A percentile compares a stretch with the other conserved stretches of the same genome.
Evolutionary conservation across 2,797 vertebrate species (phyloP).

Genomic region (Acanthis flammea): DNA sequence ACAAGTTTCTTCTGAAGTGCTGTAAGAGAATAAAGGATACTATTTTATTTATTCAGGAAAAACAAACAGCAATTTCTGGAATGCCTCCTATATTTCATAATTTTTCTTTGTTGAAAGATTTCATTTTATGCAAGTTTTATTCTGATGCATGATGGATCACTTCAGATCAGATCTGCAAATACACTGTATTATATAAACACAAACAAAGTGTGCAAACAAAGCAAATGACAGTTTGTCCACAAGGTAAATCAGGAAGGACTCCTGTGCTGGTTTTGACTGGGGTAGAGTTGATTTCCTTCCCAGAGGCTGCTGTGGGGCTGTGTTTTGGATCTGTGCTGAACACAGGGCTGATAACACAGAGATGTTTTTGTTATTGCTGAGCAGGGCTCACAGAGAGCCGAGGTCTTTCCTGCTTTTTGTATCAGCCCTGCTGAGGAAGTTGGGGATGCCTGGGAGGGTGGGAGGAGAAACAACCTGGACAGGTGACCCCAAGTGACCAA

Average conservation of each 20-base stretch:
- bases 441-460: not conserved
- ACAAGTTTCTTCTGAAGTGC: not conserved
- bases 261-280: not conserved
- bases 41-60: not conserved
- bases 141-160: not conserved
- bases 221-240: not conserved
- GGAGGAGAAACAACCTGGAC: not conserved
- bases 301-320: rapidly evolving
- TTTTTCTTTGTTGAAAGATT: not conserved
- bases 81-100: not conserved
- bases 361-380: not conserved
- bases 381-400: no score
- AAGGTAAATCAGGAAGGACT: not conserved
- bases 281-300: not conserved
- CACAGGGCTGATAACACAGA: not conserved
- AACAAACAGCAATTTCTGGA: not conserved
- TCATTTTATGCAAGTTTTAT: not conserved
- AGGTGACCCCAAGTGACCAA: not conserved
- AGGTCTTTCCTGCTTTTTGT: rapidly evolving
- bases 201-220: not conserved
- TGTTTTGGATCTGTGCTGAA: not conserved
- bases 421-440: rapidly evolving
- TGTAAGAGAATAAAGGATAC: not conserved
- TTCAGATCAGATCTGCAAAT: not conserved
- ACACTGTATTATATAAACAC: not conserved